phyloP scores from a whole-genome alignment of 2,888 invertebrate genomes.

The Antheraea yamamai region DNA sequence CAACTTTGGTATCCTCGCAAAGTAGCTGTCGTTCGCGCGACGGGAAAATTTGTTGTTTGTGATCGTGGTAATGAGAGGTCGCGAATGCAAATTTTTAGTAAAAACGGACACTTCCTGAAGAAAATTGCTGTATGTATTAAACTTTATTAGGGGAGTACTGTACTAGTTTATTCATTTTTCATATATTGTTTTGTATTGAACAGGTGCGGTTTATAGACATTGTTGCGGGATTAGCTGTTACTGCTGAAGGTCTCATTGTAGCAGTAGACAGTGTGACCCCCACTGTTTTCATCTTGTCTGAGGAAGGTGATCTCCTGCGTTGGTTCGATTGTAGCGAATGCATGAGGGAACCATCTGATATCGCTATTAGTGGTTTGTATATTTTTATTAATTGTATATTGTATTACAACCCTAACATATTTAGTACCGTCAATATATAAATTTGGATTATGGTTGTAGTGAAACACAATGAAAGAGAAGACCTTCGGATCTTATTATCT shows the following conservation, averaged over 20 bases:
- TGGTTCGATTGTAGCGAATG: constrained; percentile 99
- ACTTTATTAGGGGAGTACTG: not conserved
- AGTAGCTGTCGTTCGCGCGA: constrained; percentile 94
- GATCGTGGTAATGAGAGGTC: constrained; percentile 98
- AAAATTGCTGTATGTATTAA: constrained; percentile 89
- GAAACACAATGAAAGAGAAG: too few species aligned
- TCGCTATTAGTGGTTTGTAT: constrained; percentile 92
- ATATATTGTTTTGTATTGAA: constrained; percentile 12
- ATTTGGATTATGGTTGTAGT: not conserved
- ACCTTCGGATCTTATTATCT: too few species aligned
- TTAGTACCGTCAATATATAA: too few species aligned
- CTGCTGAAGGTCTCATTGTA: constrained; percentile 95
- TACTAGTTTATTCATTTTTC: not conserved
- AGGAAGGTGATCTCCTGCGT: constrained; percentile 94
- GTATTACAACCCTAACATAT: not conserved
- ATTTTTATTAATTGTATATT: not conserved
- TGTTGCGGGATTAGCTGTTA: constrained; percentile 97
- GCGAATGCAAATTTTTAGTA: constrained; percentile 98
- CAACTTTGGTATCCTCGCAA: constrained; percentile 98
- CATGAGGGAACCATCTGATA: constrained; percentile 98
- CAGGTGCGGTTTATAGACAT: constrained; percentile 91
- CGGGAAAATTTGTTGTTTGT: constrained; percentile 97
- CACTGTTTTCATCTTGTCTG: constrained; percentile 96
- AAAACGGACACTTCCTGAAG: constrained; percentile 96
- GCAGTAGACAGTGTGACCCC: constrained; percentile 99